Conservation (phyloP, 2,797 vertebrate species). For the Bovichtus diacanthus region DNA sequence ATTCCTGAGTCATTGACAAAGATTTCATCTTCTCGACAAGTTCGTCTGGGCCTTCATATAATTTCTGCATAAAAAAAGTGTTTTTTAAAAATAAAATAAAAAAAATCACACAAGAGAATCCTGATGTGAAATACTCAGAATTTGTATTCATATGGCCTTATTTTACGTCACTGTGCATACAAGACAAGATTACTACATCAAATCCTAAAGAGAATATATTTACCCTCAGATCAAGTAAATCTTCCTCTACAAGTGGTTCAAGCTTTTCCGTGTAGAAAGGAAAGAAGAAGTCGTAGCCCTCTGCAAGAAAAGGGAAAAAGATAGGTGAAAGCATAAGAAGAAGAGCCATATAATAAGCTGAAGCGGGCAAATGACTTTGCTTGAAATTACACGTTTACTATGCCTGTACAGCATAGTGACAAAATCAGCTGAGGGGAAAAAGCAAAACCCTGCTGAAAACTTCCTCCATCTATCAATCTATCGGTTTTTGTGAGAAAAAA, state of each 20-base stretch:
- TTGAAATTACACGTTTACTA: background rate
- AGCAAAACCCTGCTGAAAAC: background rate
- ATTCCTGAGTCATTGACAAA: slow-evolving; percentile 80
- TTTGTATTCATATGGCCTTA: background rate
- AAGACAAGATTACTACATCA: background rate
- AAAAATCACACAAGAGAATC: too few relatives aligned
- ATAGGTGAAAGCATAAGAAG: background rate
- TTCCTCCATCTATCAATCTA: too few relatives aligned
- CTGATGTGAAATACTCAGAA: background rate
- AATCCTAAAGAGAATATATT: slow-evolving; percentile 56
- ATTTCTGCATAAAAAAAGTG: slow-evolving; percentile 76
- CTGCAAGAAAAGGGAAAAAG: slow-evolving; percentile 75
- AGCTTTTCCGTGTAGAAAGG: slow-evolving; percentile 86
- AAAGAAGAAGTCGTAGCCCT: slow-evolving; percentile 82
- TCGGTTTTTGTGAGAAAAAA: background rate
- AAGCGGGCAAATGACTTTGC: background rate
- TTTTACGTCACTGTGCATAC: background rate
- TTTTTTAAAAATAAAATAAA: too few relatives aligned
- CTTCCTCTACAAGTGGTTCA: slow-evolving; percentile 80
- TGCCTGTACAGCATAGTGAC: background rate
- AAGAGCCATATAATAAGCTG: background rate
- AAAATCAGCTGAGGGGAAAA: background rate
- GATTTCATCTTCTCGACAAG: slow-evolving; percentile 88
- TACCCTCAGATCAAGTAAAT: slow-evolving; percentile 87
- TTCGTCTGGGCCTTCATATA: slow-evolving; percentile 81